Evolutionary conservation across 2,888 invertebrate species (phyloP).

Genomic region (Cepaea hortensis): DNA sequence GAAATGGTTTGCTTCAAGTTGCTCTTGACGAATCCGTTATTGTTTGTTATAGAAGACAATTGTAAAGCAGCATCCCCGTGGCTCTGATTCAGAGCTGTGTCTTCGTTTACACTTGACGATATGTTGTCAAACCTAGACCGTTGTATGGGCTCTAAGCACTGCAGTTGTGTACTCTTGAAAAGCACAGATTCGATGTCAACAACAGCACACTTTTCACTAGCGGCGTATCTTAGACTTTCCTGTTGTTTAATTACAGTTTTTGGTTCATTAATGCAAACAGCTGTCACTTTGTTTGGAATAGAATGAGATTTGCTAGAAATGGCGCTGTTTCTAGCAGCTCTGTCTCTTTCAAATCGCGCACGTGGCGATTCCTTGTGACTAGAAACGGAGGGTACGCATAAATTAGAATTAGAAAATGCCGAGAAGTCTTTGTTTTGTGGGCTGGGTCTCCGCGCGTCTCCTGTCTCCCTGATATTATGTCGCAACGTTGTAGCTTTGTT

Average conservation of each 20-base stretch:
- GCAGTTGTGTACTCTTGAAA: too few relatives aligned
- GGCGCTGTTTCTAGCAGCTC: constrained; percentile 33
- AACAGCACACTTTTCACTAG: not conserved
- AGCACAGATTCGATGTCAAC: not conserved
- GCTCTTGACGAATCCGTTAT: not conserved
- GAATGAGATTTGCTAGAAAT: not conserved
- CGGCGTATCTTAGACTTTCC: not conserved
- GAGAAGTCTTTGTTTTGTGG: not conserved
- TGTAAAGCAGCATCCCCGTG: not conserved
- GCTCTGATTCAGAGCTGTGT: not conserved
- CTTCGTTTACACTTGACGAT: not conserved
- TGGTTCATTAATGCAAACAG: not conserved
- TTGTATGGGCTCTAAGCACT: not conserved
- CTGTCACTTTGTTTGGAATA: not conserved
- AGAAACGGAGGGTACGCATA: too few relatives aligned
- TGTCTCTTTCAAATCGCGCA: constrained; percentile 40
- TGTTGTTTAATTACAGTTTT: not conserved
- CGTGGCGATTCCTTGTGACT: constrained; percentile 38
- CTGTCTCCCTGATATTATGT: not conserved
- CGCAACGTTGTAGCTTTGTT: constrained; percentile 11
- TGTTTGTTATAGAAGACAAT: not conserved
- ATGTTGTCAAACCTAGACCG: not conserved
- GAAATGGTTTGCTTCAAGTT: too few relatives aligned
- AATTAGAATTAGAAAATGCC: not conserved
- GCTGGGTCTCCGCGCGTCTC: not conserved